Evolutionary conservation across 2,113 vertebrate genomes (phyloP).

Genomic region (Menura novaehollandiae): DNA sequence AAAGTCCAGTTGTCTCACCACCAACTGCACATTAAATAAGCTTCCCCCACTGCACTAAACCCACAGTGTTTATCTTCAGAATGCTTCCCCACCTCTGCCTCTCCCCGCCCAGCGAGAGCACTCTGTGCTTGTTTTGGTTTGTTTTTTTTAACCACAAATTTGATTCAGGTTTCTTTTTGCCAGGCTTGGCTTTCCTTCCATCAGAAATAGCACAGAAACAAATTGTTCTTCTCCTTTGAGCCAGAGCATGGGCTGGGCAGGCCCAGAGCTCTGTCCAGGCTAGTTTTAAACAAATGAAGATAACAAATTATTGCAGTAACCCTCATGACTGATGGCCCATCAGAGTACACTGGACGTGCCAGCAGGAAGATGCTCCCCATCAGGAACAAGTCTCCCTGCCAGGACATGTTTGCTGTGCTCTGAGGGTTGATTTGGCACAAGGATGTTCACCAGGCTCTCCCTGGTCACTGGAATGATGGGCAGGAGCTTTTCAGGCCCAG

Average conservation of each 20-base stretch:
- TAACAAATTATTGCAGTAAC: neutral
- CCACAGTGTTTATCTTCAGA: neutral
- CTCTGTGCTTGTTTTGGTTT: neutral
- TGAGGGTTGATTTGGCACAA: neutral
- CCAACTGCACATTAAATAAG: neutral
- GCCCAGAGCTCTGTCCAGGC: neutral
- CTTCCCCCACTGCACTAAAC: neutral
- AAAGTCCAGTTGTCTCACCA: neutral
- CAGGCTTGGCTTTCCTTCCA: neutral
- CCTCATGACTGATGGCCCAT: neutral
- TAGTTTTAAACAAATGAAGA: neutral
- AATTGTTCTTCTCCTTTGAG: neutral
- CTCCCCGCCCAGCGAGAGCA: neutral
- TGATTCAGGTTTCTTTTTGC: neutral
- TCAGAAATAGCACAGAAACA: neutral
- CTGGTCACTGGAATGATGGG: rapidly evolving
- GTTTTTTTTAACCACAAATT: neutral
- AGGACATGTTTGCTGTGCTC: rapidly evolving
- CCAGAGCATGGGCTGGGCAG: neutral
- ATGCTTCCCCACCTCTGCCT: neutral
- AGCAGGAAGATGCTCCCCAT: neutral
- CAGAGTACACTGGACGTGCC: neutral
- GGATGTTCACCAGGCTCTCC: neutral
- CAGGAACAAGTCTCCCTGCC: neutral
- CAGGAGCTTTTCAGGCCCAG: rapidly evolving